A percentile compares a stretch with the other conserved stretches of the same genome.
These are phyloP conservation scores for Luffia ferchaultella DNA, from an alignment of 2,888 invertebrate species.

Conservation along the genomic window DNA sequence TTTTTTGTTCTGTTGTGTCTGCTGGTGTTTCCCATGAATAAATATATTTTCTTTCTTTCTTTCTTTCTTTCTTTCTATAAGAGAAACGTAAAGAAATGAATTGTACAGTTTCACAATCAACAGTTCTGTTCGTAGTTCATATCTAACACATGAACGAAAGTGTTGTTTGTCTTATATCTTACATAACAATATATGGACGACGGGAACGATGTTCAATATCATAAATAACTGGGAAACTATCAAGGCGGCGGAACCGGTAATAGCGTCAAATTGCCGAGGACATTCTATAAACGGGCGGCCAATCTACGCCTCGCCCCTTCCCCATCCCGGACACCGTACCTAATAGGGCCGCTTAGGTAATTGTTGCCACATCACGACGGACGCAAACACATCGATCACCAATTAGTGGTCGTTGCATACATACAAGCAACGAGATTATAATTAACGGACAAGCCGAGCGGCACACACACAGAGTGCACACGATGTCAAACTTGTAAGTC, in stretches of 20 bases:
- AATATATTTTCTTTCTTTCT: too few relatives aligned
- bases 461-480: too few relatives aligned
- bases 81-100: too few relatives aligned
- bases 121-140: too few relatives aligned
- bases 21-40: too few relatives aligned
- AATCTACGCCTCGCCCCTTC: neutral
- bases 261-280: neutral
- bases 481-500: too few relatives aligned
- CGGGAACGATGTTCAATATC: neutral
- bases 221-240: neutral
- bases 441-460: too few relatives aligned
- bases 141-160: too few relatives aligned
- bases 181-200: neutral
- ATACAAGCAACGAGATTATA: too few relatives aligned
- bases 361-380: neutral
- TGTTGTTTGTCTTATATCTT: neutral
- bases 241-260: neutral
- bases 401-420: neutral
- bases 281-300: neutral
- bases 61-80: too few relatives aligned
- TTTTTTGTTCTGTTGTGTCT: too few relatives aligned
- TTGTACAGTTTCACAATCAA: too few relatives aligned
- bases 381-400: neutral
- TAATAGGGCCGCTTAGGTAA: neutral
- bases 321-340: neutral